Percentiles rank a stretch among this genome's conserved stretches.
phyloP scores from a whole-genome alignment of 1,140 invertebrate genomes.

The Drosophila suzukii region DNA sequence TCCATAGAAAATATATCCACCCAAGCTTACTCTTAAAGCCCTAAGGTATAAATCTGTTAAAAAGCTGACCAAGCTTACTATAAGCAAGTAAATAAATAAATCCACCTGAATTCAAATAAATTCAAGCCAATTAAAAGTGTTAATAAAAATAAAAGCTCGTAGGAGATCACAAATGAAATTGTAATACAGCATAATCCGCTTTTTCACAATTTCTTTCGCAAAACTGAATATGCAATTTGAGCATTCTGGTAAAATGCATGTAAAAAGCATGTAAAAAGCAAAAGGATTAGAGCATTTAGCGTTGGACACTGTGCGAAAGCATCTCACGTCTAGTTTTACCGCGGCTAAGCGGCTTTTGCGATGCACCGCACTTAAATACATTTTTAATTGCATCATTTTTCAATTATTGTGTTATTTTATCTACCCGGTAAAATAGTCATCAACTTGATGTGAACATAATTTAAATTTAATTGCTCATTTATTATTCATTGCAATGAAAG shows the following conservation, averaged over 20 bases:
- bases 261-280: background rate
- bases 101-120: background rate
- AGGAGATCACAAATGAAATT: background rate
- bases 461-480: slow-evolving; percentile 27
- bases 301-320: slow-evolving; percentile 16
- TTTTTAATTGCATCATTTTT: slow-evolving; percentile 49
- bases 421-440: background rate
- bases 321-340: slow-evolving; percentile 22
- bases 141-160: background rate
- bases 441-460: slow-evolving; percentile 9
- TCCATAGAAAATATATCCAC: too few species aligned
- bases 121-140: background rate
- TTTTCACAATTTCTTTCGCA: background rate
- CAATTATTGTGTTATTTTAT: slow-evolving; percentile 30
- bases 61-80: too few species aligned
- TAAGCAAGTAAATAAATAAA: too few species aligned
- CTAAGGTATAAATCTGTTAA: too few species aligned
- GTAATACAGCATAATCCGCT: slow-evolving; percentile 2
- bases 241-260: background rate
- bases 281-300: slow-evolving; percentile 27
- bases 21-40: too few species aligned
- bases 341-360: slow-evolving; percentile 41
- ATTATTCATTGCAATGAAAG: slow-evolving; percentile 12
- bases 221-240: background rate
- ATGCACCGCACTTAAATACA: slow-evolving; percentile 45